phyloP scores from a whole-genome alignment of 30 jellyfish, hydroid and myxozoan species.

The Sanderia malayensis region DNA sequence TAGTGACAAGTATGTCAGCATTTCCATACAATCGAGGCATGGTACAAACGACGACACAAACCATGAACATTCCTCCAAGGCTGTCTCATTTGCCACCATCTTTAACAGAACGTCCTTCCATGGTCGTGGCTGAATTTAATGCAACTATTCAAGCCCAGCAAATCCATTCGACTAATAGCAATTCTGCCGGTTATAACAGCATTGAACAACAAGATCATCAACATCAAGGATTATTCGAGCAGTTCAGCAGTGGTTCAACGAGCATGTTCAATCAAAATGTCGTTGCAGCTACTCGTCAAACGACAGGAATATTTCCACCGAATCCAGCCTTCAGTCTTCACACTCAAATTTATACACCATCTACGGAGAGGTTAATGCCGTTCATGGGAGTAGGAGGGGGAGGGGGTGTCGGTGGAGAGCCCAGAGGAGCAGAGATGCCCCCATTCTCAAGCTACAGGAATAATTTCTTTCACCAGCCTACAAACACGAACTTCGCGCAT shows the following conservation, averaged over 20 bases:
- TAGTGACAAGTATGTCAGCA: slow-evolving; percentile 36
- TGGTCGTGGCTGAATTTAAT: slow-evolving; percentile 81
- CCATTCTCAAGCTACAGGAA: slow-evolving; percentile 60
- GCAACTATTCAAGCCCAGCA: slow-evolving; percentile 66
- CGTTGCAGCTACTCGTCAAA: slow-evolving; percentile 54
- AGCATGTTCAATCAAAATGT: slow-evolving; percentile 47
- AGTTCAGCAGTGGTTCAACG: slow-evolving; percentile 43
- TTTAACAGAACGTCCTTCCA: slow-evolving; percentile 79
- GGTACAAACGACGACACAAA: slow-evolving; percentile 43
- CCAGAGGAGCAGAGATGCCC: slow-evolving; percentile 36
- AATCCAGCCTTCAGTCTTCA: slow-evolving; percentile 62
- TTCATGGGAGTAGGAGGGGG: too few relatives aligned
- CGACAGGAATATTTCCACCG: slow-evolving; percentile 63
- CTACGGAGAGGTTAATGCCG: slow-evolving; percentile 54
- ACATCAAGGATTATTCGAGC: slow-evolving; percentile 52
- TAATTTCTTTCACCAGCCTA: slow-evolving; percentile 55
- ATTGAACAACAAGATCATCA: slow-evolving; percentile 53
- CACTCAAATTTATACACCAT: slow-evolving; percentile 67
- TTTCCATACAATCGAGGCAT: slow-evolving; percentile 61
- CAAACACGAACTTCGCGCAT: slow-evolving; percentile 48
- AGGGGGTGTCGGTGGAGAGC: too few relatives aligned
- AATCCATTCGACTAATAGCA: slow-evolving; percentile 49
- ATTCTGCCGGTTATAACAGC: too few relatives aligned
- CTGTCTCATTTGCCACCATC: slow-evolving; percentile 90
- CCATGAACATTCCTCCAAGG: slow-evolving; percentile 81